Evolutionary conservation across 2,888 invertebrate genomes (phyloP).

Genomic region (Clitarchus hookeri): DNA sequence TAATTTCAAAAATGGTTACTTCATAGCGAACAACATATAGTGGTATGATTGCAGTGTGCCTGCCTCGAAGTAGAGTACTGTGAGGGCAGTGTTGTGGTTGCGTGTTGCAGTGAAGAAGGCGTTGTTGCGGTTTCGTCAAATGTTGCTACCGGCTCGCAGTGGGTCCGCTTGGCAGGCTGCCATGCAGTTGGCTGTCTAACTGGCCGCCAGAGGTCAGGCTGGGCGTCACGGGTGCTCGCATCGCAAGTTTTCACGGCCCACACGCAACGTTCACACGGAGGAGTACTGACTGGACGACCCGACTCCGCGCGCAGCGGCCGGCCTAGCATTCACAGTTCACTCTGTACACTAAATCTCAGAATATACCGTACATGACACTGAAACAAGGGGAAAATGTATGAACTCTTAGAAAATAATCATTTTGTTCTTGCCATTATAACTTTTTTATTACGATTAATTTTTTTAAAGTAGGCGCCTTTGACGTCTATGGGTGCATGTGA

Average conservation of each 20-base stretch:
- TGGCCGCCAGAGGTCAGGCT: conserved; percentile 17
- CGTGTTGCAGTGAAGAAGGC: conserved; percentile 61
- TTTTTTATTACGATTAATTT: conserved; percentile 42
- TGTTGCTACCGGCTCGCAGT: conserved; percentile 44
- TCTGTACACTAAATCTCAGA: background rate
- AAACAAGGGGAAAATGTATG: conserved; percentile 15
- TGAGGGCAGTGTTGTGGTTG: background rate
- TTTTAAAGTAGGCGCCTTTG: conserved; percentile 40
- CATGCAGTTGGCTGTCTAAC: conserved; percentile 17
- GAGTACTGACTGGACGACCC: no score
- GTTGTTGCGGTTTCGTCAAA: conserved; percentile 59
- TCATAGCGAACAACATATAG: no score
- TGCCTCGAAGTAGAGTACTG: no score
- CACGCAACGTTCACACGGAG: no score
- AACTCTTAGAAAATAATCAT: conserved; percentile 36
- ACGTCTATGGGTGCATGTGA: conserved; percentile 41
- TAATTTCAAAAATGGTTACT: no score
- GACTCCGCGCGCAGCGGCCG: conserved; percentile 7
- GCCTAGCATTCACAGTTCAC: conserved; percentile 23
- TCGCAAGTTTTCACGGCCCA: no score
- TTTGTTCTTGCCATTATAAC: conserved; percentile 42
- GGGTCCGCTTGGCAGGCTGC: conserved; percentile 20
- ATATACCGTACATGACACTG: conserved; percentile 29
- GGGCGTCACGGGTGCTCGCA: background rate
- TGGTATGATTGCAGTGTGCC: background rate